Percentiles rank a stretch among this genome's conserved stretches.
Evolutionary conservation across 2,113 vertebrate genomes (phyloP).

Genomic region (Dermatemys mawii): DNA sequence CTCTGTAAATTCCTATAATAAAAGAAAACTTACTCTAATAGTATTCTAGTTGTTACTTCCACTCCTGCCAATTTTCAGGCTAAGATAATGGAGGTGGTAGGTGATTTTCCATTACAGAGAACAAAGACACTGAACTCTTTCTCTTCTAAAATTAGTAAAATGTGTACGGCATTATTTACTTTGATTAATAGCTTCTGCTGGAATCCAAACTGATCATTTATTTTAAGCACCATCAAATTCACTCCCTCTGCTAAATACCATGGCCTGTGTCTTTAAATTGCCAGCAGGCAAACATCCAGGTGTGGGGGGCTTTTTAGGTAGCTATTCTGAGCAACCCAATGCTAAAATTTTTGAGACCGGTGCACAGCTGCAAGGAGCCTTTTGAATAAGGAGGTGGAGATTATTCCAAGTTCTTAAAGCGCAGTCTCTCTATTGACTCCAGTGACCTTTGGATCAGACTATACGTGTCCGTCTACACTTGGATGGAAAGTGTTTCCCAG

Average conservation of each 20-base stretch:
- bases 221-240: background rate
- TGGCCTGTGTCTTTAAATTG: background rate
- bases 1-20: conserved; percentile 57
- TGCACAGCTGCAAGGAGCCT: background rate
- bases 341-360: background rate
- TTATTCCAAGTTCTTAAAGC: background rate
- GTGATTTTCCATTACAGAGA: conserved; percentile 26
- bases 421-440: background rate
- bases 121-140: conserved; percentile 7
- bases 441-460: background rate
- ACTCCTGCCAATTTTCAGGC: background rate
- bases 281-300: background rate
- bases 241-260: background rate
- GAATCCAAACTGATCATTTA: background rate
- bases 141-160: background rate
- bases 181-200: background rate
- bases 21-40: conserved; percentile 7
- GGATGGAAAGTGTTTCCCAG: too few species aligned
- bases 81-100: conserved; percentile 40
- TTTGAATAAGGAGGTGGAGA: background rate
- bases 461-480: background rate
- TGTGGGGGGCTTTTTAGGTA: background rate
- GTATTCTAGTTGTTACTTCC: conserved; percentile 29
- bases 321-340: background rate
- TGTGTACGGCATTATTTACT: conserved; percentile 47